A percentile compares a stretch with the other conserved stretches of the same genome.
These are phyloP conservation scores for Taeniopygia guttata DNA, from an alignment of 2,797 vertebrate species.

Conservation along the genomic window DNA sequence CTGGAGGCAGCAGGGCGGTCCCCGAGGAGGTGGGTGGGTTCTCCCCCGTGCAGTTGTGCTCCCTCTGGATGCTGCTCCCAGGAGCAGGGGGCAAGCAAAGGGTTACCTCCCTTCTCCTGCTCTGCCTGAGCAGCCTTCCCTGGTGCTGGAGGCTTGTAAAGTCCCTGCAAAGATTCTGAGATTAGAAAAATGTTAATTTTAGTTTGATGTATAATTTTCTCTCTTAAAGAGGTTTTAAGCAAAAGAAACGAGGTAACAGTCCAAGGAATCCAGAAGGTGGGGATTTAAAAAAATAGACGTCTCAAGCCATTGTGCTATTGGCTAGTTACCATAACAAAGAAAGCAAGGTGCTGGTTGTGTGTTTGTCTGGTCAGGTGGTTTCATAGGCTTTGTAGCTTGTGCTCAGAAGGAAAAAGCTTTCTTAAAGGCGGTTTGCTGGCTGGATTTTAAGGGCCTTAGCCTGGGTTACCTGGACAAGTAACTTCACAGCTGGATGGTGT, in stretches of 20 bases:
- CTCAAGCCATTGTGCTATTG: neutral
- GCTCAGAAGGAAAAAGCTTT: neutral
- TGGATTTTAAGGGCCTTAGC: neutral
- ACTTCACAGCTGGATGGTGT: neutral
- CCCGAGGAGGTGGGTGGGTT: neutral
- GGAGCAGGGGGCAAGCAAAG: neutral
- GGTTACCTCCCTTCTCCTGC: neutral
- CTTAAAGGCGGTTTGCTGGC: neutral
- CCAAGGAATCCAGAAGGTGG: neutral
- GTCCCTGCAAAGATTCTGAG: neutral
- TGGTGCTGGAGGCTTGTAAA: neutral
- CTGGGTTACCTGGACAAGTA: neutral
- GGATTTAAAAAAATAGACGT: neutral
- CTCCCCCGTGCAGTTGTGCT: accelerated
- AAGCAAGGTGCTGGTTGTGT: neutral
- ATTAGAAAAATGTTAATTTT: neutral
- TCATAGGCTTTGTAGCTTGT: neutral
- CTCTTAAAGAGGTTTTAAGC: neutral
- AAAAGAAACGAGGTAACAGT: neutral
- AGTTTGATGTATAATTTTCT: neutral
- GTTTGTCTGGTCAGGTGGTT: neutral
- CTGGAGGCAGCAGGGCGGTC: neutral
- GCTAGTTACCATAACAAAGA: neutral
- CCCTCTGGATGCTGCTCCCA: neutral
- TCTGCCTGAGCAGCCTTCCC: neutral